Evolutionary conservation across 1,140 invertebrate genomes (phyloP).

Genomic region (Aradophagus sp.): DNA sequence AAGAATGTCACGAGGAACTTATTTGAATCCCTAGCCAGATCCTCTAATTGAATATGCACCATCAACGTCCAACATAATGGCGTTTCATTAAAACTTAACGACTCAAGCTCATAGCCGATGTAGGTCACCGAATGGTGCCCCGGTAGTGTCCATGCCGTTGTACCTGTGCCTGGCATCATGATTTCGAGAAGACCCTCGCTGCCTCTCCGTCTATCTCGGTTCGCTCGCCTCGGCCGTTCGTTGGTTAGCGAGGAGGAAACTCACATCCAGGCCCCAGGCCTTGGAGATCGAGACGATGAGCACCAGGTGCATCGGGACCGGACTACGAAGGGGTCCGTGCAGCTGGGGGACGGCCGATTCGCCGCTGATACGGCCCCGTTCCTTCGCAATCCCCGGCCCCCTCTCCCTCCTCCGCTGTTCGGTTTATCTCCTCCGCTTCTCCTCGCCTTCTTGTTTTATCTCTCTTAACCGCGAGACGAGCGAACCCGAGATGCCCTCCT

Average conservation of each 20-base stretch:
- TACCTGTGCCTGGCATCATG: conserved; percentile 43
- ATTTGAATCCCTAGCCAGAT: neutral
- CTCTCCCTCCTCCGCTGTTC: conserved; percentile 22
- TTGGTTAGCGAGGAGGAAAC: conserved; percentile 16
- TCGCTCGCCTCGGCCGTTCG: conserved; percentile 10
- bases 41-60: conserved; percentile 22
- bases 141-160: conserved; percentile 38
- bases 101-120: conserved; percentile 37
- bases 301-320: conserved; percentile 68
- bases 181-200: conserved; percentile 40
- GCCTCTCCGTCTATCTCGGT: conserved; percentile 7
- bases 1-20: no score
- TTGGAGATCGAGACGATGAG: conserved; percentile 67
- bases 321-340: conserved; percentile 45
- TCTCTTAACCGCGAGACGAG: conserved; percentile 60
- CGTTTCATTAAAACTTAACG: conserved; percentile 46
- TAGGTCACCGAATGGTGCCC: conserved; percentile 37
- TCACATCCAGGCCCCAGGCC: conserved; percentile 52
- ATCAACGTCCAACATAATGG: conserved; percentile 17
- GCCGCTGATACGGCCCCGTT: conserved; percentile 60
- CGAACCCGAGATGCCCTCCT: conserved; percentile 72
- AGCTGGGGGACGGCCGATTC: conserved; percentile 60
- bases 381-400: conserved; percentile 37
- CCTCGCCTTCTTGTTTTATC: conserved; percentile 53
- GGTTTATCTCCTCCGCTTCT: conserved; percentile 25